Evolutionary conservation across 2,888 invertebrate species (phyloP).

Genomic region (Oscheius sp.): DNA sequence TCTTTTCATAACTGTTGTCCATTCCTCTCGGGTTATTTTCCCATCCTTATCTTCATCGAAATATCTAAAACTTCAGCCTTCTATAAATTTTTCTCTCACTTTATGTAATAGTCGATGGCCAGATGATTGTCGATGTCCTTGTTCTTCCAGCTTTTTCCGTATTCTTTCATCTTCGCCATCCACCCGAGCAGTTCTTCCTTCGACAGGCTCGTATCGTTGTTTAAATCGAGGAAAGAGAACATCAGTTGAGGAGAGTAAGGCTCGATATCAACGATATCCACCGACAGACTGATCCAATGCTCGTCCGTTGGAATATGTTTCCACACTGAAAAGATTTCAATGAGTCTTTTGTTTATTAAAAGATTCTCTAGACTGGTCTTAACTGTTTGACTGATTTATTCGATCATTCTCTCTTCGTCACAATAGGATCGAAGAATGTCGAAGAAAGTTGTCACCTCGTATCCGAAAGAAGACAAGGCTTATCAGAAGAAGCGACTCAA

Average conservation of each 20-base stretch:
- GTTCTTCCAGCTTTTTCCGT: conserved; percentile 68
- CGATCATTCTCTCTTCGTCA: no score
- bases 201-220: conserved; percentile 60
- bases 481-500: neutral
- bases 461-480: neutral
- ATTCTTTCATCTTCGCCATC: conserved; percentile 63
- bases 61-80: conserved; percentile 55
- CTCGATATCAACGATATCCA: conserved; percentile 63
- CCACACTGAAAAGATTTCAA: conserved; percentile 61
- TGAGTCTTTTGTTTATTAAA: no score
- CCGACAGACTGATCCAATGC: conserved; percentile 67
- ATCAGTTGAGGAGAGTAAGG: conserved; percentile 58
- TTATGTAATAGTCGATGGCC: conserved; percentile 66
- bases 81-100: conserved; percentile 37
- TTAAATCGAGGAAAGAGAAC: conserved; percentile 64
- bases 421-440: no score
- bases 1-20: conserved; percentile 52
- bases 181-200: conserved; percentile 57
- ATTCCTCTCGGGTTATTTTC: conserved; percentile 53
- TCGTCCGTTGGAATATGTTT: conserved; percentile 69
- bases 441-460: neutral
- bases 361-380: no score
- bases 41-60: conserved; percentile 67
- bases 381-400: no score
- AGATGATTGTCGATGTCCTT: conserved; percentile 67